Conservation (phyloP, 2,888 invertebrate genomes). For the Petrolisthes cinctipes region DNA sequence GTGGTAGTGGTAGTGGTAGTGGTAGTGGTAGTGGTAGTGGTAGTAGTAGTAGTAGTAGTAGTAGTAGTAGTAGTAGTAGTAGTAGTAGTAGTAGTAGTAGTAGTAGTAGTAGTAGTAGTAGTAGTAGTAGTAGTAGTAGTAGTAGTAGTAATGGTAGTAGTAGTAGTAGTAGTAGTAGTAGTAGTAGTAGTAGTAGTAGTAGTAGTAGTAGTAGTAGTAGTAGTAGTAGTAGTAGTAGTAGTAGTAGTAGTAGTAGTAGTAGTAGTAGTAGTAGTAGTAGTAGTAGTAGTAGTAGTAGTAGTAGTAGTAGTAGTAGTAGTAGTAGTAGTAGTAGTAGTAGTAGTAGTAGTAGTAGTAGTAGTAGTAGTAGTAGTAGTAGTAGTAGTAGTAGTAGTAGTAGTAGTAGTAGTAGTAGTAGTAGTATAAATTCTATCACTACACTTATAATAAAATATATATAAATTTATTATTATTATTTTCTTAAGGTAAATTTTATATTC, state of each 20-base stretch:
- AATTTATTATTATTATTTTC: too few relatives aligned
- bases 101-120: conserved; percentile 20
- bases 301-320: conserved; percentile 24
- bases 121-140: conserved; percentile 24
- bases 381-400: conserved; percentile 26
- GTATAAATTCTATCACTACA: too few relatives aligned
- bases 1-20: not conserved
- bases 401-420: conserved; percentile 26
- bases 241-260: conserved; percentile 24
- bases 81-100: conserved; percentile 4
- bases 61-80: conserved; percentile 4
- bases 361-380: conserved; percentile 21
- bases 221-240: conserved; percentile 24
- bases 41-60: conserved; percentile 4
- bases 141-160: conserved; percentile 19
- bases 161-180: conserved; percentile 26
- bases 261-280: conserved; percentile 26
- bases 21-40: not conserved
- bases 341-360: conserved; percentile 24
- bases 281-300: conserved; percentile 26
- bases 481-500: too few relatives aligned
- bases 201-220: conserved; percentile 24
- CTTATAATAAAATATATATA: too few relatives aligned
- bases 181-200: conserved; percentile 26
- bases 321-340: conserved; percentile 24